Percentiles rank a stretch among this genome's conserved stretches.
These are phyloP conservation scores for Sebastes dallii DNA, from an alignment of 2,797 vertebrate genomes.

Conservation along the genomic window DNA sequence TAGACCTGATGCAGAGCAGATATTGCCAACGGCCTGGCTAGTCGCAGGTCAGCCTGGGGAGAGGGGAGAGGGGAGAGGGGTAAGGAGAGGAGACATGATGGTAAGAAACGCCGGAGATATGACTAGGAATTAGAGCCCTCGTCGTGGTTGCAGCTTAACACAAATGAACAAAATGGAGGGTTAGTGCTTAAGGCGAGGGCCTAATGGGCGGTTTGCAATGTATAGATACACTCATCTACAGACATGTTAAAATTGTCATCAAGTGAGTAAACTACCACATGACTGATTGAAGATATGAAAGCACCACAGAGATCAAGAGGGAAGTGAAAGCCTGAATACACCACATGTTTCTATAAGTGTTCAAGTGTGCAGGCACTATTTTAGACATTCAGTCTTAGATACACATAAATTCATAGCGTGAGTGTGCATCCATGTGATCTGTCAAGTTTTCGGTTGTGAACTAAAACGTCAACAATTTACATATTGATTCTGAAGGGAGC, in stretches of 20 bases:
- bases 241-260: not conserved
- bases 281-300: conserved; percentile 48
- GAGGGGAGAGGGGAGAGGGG: not conserved
- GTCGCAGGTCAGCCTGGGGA: conserved; percentile 55
- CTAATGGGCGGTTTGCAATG: not conserved
- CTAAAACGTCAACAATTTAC: not conserved
- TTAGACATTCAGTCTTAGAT: not conserved
- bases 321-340: conserved; percentile 63
- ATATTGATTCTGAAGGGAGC: not conserved
- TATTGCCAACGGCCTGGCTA: conserved; percentile 41
- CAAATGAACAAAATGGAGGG: not conserved
- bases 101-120: not conserved
- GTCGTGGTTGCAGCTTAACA: not conserved
- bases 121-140: not conserved
- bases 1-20: conserved; percentile 76
- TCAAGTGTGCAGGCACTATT: conserved; percentile 2
- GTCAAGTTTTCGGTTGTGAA: not conserved
- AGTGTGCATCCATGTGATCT: not conserved
- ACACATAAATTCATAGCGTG: not conserved
- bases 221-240: not conserved
- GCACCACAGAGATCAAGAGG: conserved; percentile 22
- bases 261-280: conserved; percentile 16
- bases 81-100: not conserved
- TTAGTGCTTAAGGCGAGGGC: not conserved
- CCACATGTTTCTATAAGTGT: conserved; percentile 32